phyloP scores from a whole-genome alignment of 2,113 vertebrate genomes.

The Toxostoma redivivum region DNA sequence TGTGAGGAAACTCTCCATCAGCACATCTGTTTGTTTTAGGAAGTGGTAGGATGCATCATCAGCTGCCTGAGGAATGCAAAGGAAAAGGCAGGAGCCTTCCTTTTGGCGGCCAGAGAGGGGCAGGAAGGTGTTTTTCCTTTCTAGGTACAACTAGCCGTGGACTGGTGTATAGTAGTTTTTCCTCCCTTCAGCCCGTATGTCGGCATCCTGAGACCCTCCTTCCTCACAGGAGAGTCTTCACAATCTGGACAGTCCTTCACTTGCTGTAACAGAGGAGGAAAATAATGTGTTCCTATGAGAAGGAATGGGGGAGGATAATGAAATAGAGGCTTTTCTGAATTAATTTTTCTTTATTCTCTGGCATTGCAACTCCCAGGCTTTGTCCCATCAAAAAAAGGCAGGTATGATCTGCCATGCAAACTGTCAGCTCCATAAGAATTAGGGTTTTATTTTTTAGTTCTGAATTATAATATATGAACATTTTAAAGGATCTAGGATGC shows the following conservation, averaged over 20 bases:
- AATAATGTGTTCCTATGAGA: neutral
- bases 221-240: neutral
- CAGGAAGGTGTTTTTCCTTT: neutral
- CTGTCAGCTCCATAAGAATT: neutral
- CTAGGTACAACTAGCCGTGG: neutral
- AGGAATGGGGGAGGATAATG: neutral
- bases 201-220: accelerated
- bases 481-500: neutral
- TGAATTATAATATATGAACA: neutral
- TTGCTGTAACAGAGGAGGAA: neutral
- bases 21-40: neutral
- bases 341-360: neutral
- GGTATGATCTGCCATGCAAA: neutral
- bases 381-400: neutral
- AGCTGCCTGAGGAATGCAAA: neutral
- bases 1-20: neutral
- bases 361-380: neutral
- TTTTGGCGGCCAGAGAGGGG: neutral
- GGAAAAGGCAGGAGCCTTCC: neutral
- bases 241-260: neutral
- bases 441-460: neutral
- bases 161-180: neutral
- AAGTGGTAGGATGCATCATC: neutral
- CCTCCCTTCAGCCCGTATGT: accelerated
- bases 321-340: neutral